phyloP scores from a whole-genome alignment of 2,888 invertebrate species.

The Vanessa cardui region DNA sequence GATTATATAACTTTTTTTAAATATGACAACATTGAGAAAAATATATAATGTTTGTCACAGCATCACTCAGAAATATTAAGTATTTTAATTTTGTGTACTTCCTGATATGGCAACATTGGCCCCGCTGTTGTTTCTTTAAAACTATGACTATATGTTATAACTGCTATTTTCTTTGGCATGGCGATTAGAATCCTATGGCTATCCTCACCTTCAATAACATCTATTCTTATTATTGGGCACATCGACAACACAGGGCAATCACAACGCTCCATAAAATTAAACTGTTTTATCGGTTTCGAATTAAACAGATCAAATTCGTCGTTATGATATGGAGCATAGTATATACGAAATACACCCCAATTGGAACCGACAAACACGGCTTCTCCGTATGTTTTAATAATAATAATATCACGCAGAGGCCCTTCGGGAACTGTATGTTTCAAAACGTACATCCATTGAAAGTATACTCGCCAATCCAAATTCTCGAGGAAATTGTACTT shows the following conservation, averaged over 20 bases:
- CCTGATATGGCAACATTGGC: conserved; percentile 4
- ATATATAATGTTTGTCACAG: too few species aligned
- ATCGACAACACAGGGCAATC: conserved; percentile 60
- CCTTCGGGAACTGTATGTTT: conserved; percentile 56
- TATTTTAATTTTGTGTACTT: conserved; percentile 6
- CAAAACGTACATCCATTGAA: conserved; percentile 60
- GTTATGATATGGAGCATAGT: conserved; percentile 55
- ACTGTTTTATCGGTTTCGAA: conserved; percentile 58
- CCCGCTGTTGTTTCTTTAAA: conserved; percentile 49
- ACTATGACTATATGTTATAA: conserved; percentile 58
- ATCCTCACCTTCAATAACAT: conserved; percentile 58
- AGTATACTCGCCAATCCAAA: conserved; percentile 63
- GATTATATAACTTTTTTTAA: too few species aligned
- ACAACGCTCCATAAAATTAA: conserved; percentile 60
- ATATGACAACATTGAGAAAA: too few species aligned
- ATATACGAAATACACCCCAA: conserved; percentile 63
- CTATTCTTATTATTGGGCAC: conserved; percentile 64
- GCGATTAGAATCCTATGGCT: conserved; percentile 65
- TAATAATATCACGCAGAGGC: conserved; percentile 56
- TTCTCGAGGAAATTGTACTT: conserved; percentile 61
- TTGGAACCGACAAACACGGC: conserved; percentile 65
- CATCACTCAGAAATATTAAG: neutral
- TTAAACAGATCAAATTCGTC: conserved; percentile 61
- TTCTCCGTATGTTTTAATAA: conserved; percentile 61
- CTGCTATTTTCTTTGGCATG: conserved; percentile 68